Evolutionary conservation across 1,140 invertebrate species (phyloP).

Genomic region (Eurosta solidaginis): DNA sequence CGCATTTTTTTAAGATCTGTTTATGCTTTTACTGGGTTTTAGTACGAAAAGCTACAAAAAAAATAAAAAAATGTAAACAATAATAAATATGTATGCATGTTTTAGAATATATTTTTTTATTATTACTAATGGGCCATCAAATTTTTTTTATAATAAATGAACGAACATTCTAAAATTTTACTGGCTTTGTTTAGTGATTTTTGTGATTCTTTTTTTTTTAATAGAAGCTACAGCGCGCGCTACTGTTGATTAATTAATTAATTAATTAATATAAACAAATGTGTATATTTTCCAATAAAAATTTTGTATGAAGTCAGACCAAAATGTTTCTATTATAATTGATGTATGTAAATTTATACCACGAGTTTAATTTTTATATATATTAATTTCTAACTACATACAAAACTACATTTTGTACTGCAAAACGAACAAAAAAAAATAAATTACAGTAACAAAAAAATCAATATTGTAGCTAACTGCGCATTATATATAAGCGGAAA

Average conservation of each 20-base stretch:
- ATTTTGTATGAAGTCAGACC: not conserved
- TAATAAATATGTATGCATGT: not conserved
- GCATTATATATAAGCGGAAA: not conserved
- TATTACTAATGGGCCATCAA: not conserved
- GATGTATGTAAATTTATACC: not conserved
- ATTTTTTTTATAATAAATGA: too few relatives aligned
- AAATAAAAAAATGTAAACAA: constrained; percentile 2
- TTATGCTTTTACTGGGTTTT: constrained; percentile 10
- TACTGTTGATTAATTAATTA: constrained; percentile 16
- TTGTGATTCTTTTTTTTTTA: constrained; percentile 1
- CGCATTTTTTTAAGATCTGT: too few relatives aligned
- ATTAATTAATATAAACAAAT: not conserved
- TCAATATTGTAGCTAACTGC: too few relatives aligned
- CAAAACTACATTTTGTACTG: not conserved
- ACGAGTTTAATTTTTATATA: not conserved
- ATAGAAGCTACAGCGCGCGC: constrained; percentile 18
- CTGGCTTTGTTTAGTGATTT: not conserved
- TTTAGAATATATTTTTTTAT: not conserved
- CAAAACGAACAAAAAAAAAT: not conserved
- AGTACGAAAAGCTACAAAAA: constrained; percentile 24
- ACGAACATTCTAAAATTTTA: not conserved
- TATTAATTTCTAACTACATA: not conserved
- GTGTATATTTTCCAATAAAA: not conserved
- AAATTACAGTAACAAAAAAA: not conserved
- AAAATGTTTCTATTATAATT: too few relatives aligned